phyloP scores from a whole-genome alignment of 2,888 invertebrate species.

The Tortricodes alternella region DNA sequence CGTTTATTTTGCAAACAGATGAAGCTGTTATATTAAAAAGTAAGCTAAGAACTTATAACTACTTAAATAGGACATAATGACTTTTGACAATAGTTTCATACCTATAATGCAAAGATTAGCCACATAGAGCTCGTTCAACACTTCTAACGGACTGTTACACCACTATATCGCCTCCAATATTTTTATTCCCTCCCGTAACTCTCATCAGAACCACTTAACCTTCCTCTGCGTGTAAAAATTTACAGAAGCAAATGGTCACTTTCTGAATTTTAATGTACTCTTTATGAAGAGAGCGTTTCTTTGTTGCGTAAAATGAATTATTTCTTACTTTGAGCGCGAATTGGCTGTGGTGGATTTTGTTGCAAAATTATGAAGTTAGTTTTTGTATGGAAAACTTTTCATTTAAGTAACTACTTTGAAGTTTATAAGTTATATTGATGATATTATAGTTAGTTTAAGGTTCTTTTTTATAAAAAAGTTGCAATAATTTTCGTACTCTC shows the following conservation, averaged over 20 bases:
- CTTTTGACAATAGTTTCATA: too few species aligned
- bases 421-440: too few species aligned
- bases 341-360: conserved; percentile 15
- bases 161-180: conserved; percentile 37
- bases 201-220: conserved; percentile 35
- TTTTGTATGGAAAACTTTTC: background rate
- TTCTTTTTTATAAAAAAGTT: too few species aligned
- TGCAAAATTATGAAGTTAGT: background rate
- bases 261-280: conserved; percentile 32
- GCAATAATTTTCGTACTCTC: too few species aligned
- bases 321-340: conserved; percentile 1
- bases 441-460: too few species aligned
- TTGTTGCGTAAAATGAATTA: conserved; percentile 7
- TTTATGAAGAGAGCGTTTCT: conserved; percentile 10
- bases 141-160: conserved; percentile 9
- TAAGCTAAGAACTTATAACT: too few species aligned
- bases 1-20: too few species aligned
- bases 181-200: conserved; percentile 48
- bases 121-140: background rate
- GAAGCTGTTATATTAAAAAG: too few species aligned
- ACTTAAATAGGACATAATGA: too few species aligned
- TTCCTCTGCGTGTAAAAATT: conserved; percentile 48
- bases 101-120: background rate
- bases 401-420: too few species aligned
- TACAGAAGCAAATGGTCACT: conserved; percentile 48